Evolutionary conservation across 1,140 invertebrate genomes (phyloP), one percentile per base, ranked within the genome.

Genomic region (Zaprionus ornatus): DNA sequence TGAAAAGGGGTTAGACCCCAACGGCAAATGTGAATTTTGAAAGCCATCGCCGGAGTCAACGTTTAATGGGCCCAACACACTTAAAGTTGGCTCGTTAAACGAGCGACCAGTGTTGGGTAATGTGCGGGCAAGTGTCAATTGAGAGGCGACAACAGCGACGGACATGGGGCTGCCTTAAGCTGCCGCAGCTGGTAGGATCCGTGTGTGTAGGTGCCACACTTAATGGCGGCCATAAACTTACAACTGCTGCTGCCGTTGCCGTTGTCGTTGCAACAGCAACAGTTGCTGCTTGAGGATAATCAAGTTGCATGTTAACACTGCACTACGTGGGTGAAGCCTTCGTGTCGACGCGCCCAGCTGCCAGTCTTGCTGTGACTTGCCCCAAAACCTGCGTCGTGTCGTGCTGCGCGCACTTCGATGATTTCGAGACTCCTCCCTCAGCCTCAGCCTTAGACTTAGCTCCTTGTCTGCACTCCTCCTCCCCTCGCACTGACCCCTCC

Each of bases 281-380:
- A 57, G 64, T 57, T 80, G 67, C 32, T 45, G 55, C 55, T 63
- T 15, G 77, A 83, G 84, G 84, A 87, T 88, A 87, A 88, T 88
- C 80, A 88, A 88, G 85, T 84, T 90, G 87, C 80, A 88, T 87
- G 84, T 87, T 88, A 83, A 80, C 83, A 86, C 80, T 72, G 66
- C 78, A 56, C 65, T 78, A 75, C 84, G 84, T 87, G 84, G 84
- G 80, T 80, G 84, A 74, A 74, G 62, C 64, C 50, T 66, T 68
- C 84, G 71, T 88, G 84, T 73, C 65, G 84, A 84, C 84, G 78
- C 74, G 61, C 82, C 81, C 81, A 74, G 75, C 54, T 70, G 42
- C 56, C 52, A 21, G 59, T 69, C 9, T 35, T 62, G 59, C 63
- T 52, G 27, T 21, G 13, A 59, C 29, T 61, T 48, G 10, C 55